Conservation (phyloP, 2,797 vertebrate species). For the Macrochelys suwanniensis region DNA sequence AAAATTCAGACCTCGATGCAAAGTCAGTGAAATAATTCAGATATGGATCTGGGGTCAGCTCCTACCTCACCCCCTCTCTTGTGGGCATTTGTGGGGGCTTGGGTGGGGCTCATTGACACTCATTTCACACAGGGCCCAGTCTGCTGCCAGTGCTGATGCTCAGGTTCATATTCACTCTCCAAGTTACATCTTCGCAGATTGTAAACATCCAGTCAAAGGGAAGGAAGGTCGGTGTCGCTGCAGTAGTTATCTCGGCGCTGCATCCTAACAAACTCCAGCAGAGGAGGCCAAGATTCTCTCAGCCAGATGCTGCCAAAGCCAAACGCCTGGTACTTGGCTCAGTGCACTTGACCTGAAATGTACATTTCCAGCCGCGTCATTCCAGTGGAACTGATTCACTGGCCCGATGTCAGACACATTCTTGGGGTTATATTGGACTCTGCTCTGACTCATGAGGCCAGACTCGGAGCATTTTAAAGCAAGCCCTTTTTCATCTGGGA, state of each 20-base stretch:
- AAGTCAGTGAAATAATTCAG: background rate
- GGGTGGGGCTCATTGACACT: rapidly evolving
- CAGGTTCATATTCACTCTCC: background rate
- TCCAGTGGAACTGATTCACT: background rate
- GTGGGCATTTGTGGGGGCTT: rapidly evolving
- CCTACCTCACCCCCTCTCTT: background rate
- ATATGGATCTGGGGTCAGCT: background rate
- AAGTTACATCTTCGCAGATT: background rate
- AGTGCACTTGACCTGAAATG: background rate
- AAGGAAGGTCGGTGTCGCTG: background rate
- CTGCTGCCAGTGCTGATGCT: background rate
- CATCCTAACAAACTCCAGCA: background rate
- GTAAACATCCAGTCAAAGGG: background rate
- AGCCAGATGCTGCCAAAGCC: background rate
- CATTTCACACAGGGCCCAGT: rapidly evolving
- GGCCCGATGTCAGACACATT: background rate
- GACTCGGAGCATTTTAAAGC: background rate
- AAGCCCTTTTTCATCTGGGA: background rate
- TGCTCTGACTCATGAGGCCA: background rate
- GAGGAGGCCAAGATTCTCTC: background rate
- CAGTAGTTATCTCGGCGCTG: background rate
- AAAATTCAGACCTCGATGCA: background rate
- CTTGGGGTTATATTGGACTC: background rate
- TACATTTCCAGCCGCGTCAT: background rate
- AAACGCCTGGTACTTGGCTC: background rate